phyloP scores from a whole-genome alignment of 2,797 vertebrate genomes.

The Hozukius guyotensis region DNA sequence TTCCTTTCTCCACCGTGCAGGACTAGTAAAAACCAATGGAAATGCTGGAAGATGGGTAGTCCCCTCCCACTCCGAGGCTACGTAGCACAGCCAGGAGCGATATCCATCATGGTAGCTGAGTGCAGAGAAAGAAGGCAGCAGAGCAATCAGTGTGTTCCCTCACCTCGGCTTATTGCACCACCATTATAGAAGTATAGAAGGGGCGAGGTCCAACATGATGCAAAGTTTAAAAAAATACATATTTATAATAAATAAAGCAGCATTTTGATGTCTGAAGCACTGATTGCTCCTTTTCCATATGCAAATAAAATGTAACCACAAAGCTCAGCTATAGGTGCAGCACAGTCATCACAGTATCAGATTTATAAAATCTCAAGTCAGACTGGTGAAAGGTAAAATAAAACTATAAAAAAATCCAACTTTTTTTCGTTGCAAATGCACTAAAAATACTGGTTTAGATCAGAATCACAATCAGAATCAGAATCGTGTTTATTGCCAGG shows the following conservation, averaged over 20 bases:
- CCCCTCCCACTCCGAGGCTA: slow-evolving; percentile 89
- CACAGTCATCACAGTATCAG: neutral
- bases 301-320: slow-evolving; percentile 23
- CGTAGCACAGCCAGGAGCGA: slow-evolving; percentile 77
- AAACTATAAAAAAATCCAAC: neutral
- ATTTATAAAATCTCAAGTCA: neutral
- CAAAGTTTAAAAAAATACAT: slow-evolving; percentile 36
- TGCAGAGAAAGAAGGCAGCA: slow-evolving; percentile 72
- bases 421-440: neutral
- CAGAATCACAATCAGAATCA: no score
- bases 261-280: neutral
- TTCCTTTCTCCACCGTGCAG: slow-evolving; percentile 72
- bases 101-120: slow-evolving; percentile 86
- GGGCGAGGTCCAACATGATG: slow-evolving; percentile 43
- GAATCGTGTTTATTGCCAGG: no score
- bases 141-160: slow-evolving; percentile 71
- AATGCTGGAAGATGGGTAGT: slow-evolving; percentile 84
- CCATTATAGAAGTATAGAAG: slow-evolving; percentile 35
- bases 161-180: slow-evolving; percentile 71
- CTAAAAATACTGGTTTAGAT: no score
- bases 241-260: neutral
- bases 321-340: neutral
- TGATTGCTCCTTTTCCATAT: neutral
- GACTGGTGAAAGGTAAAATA: neutral
- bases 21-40: slow-evolving; percentile 92